A percentile compares a stretch with the other conserved stretches of the same genome.
These are phyloP conservation scores for Orientallactaga bullata DNA, from an alignment of 2,113 vertebrate genomes.

Conservation along the genomic window DNA sequence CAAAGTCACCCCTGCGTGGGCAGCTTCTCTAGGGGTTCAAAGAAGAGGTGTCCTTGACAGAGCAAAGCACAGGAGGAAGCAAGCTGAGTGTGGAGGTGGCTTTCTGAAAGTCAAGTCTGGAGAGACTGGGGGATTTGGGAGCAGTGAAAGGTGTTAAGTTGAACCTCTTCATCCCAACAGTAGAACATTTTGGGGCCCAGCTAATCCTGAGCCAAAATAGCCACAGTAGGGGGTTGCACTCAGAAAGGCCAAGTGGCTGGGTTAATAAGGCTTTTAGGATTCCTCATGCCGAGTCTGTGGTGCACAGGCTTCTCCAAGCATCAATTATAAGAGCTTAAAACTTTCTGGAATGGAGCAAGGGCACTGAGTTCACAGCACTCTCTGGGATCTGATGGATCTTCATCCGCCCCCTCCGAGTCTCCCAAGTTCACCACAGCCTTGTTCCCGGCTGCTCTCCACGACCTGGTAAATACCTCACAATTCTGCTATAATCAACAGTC, in stretches of 20 bases:
- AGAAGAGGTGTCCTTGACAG: conserved; percentile 11
- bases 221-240: conserved; percentile 54
- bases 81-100: background rate
- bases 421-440: background rate
- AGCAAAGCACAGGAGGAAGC: background rate
- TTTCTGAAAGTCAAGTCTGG: background rate
- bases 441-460: background rate
- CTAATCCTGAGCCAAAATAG: conserved; percentile 42
- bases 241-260: conserved; percentile 61
- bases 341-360: conserved; percentile 68
- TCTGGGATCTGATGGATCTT: conserved; percentile 47
- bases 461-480: conserved; percentile 38
- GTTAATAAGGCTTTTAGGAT: conserved; percentile 78
- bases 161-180: conserved; percentile 29
- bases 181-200: background rate
- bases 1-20: background rate
- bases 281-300: conserved; percentile 66
- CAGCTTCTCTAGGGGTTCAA: background rate
- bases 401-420: background rate
- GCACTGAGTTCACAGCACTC: conserved; percentile 17
- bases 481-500: conserved; percentile 23
- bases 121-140: background rate
- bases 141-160: background rate
- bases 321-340: conserved; percentile 77
- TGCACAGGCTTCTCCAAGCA: conserved; percentile 69